Base-by-base conservation (phyloP, 2,113 vertebrate genomes). In the Rutilus rutilus region DNA sequence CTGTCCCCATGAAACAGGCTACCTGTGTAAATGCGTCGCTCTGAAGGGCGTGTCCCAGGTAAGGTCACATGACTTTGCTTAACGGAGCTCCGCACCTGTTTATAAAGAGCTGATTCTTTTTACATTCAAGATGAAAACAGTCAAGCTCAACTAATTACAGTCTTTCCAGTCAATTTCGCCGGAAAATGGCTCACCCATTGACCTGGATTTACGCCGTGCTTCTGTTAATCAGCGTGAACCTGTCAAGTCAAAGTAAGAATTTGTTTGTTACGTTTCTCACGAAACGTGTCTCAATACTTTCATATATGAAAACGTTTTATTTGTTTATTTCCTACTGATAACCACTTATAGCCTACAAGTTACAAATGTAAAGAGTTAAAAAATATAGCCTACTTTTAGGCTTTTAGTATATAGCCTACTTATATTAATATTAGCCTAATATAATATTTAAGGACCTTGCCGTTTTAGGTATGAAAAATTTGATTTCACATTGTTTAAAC, bases 171-270 rank as follows among this genome's bases (percentile, higher is more conserved):
- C 2, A 36, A 10, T 79, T 42, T 25, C 54, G 0, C 33, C 60
- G 45, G 27, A 54, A 4, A 73, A 83, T 83, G 82, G 21, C 1
- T 4, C 30, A 25, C 50, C 33, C 14, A 42, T 6, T 42, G 14
- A 83, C 52, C 14, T 59, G 82, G 82, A 83, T 25, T 17, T 25
- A 15, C 11, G 21, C 33, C 39, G 6, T 73, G 11, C n/a, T 83
- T 54, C 33, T 73, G 1, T 83, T 83, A 17, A 42, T 59, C 27
- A 23, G 6, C 67, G 81, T 21, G 33, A 83, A 73, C 7, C 50
- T 42, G 14, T 74, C 82, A 6, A 57, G 47, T 74, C 82, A 71
- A 83, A 59, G 82, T 83, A 83, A 83, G 82, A 17, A 54, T 54
- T 8, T 15, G 17, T 67, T 52, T 78, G 5, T 36, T 5, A 2